phyloP scores from a whole-genome alignment of 2,113 vertebrate species.

The Athene cunicularia region DNA sequence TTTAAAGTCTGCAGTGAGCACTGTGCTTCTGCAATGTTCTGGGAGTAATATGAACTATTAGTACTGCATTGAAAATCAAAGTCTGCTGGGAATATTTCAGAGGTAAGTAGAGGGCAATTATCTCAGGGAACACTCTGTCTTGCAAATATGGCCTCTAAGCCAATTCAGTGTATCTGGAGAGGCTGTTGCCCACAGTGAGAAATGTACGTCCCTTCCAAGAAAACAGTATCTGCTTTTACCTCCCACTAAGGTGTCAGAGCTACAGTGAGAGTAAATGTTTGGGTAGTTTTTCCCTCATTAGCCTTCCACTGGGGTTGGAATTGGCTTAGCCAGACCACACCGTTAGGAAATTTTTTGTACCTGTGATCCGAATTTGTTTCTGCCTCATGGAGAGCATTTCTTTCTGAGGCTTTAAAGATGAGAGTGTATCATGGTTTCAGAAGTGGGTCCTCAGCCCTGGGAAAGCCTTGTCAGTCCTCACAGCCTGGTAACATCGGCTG shows the following conservation, averaged over 20 bases:
- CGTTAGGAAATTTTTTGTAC: not conserved
- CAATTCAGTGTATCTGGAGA: not conserved
- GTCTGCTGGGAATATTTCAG: not conserved
- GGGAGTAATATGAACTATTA: not conserved
- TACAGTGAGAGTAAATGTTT: not conserved
- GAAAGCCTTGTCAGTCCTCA: not conserved
- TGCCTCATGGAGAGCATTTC: not conserved
- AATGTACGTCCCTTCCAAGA: not conserved
- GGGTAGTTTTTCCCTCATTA: not conserved
- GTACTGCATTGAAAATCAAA: not conserved
- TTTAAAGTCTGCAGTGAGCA: not conserved
- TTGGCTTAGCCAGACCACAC: not conserved
- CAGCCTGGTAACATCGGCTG: not conserved
- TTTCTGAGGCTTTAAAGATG: not conserved
- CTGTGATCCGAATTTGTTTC: not conserved
- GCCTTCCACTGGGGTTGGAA: not conserved
- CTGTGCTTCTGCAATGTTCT: not conserved
- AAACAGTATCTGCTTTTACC: not conserved
- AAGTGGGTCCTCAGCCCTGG: not conserved
- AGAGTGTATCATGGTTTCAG: not conserved
- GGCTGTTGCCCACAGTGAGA: not conserved
- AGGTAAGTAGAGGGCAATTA: not conserved
- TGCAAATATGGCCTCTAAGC: not conserved
- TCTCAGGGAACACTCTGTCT: not conserved
- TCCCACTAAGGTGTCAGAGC: not conserved